phyloP scores from a whole-genome alignment of 2,113 vertebrate genomes.

The Ailurus styani region DNA sequence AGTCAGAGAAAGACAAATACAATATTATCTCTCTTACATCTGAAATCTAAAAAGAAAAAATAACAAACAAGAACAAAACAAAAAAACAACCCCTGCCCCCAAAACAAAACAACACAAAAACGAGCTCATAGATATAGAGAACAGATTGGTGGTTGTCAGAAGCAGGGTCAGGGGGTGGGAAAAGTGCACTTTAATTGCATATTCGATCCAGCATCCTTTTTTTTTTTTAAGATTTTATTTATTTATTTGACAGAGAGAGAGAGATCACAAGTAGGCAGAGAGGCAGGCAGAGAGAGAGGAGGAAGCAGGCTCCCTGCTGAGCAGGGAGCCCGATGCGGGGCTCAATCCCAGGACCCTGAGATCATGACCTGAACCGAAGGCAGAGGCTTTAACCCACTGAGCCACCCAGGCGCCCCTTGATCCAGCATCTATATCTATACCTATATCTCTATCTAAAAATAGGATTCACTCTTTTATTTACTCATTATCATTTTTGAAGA shows the following conservation, averaged over 20 bases:
- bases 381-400: too few relatives aligned
- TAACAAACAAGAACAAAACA: not conserved
- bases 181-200: not conserved
- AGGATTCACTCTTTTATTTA: not conserved
- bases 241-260: too few relatives aligned
- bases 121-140: not conserved
- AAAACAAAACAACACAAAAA: not conserved
- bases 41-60: not conserved
- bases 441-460: not conserved
- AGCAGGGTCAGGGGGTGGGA: not conserved
- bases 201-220: not conserved
- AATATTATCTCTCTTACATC: not conserved
- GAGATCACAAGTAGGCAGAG: too few relatives aligned
- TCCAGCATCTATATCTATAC: not conserved
- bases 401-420: too few relatives aligned
- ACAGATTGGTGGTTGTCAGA: not conserved
- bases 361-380: too few relatives aligned
- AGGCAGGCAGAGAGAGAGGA: too few relatives aligned
- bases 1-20: not conserved
- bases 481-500: not conserved
- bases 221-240: too few relatives aligned
- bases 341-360: too few relatives aligned
- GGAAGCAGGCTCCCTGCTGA: too few relatives aligned
- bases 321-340: too few relatives aligned
- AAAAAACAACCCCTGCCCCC: not conserved